Evolutionary conservation across 2,113 vertebrate species (phyloP), one percentile per base, ranked within the genome.

Genomic region (Microcebus murinus): DNA sequence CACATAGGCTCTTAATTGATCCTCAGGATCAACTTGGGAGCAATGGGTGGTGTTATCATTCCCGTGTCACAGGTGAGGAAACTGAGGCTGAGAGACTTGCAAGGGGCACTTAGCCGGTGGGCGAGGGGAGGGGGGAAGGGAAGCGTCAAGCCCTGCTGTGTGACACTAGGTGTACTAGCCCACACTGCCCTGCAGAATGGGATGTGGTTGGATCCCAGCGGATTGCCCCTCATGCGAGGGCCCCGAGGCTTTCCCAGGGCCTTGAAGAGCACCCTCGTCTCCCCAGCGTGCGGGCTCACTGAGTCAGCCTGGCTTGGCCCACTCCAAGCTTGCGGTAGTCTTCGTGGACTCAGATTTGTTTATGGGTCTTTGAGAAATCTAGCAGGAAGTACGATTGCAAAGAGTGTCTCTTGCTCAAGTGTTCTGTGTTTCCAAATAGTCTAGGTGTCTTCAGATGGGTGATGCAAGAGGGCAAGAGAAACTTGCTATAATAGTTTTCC

Each of bases 261-360:
- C 21, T 4, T 18, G 71, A n/a, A n/a, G 39, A n/a, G 29, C 48
- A 12, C 29, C 39, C 59, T n/a, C 48, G 4, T 45, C 45, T 88
- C 39, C 63, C n/a, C 59, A 11, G 0, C 55, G 12, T 36, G 52
- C 39, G 29, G 8, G 4, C 61, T 71, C 15, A 9, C 50, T 18
- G 2, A 80, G n/a, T 48, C 71, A 8, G 76, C 70, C 11, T 39
- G 34, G 71, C 73, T 23, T 3, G 17, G 55, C 48, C 57, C 8
- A 6, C 61, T 68, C 67, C 21, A 5, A 3, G 55, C 71, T 21
- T 31, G 70, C 79, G 59, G 45, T 4, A 18, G 6, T 73, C 80
- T 89, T 70, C 11, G 0, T 57, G 63, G 45, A 89, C 93, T 90
- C 97, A 97, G 97, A 97, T 97, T 98, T 98, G 96, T 97, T 95